Conservation (phyloP, 1,140 invertebrate species). For the Nephotettix cincticeps region DNA sequence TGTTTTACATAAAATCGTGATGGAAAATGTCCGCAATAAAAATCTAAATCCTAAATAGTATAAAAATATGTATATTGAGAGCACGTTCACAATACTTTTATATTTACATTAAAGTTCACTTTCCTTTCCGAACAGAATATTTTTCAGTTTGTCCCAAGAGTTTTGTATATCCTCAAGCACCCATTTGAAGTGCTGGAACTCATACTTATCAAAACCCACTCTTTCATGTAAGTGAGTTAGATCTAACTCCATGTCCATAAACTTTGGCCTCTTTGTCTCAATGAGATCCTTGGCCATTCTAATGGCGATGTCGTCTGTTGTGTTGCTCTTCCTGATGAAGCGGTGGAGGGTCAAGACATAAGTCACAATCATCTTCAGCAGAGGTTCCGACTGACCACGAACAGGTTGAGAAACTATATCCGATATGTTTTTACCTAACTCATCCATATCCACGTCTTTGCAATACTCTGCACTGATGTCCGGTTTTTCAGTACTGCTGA, state of each 20-base stretch:
- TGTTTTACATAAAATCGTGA: too few relatives aligned
- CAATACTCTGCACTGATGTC: not conserved
- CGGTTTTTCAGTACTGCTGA: not conserved
- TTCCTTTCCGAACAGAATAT: not conserved
- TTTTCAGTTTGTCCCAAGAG: constrained; percentile 1
- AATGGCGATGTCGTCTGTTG: not conserved
- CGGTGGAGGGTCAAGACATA: not conserved
- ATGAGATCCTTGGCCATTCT: constrained; percentile 5
- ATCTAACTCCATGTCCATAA: not conserved
- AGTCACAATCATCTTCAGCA: not conserved
- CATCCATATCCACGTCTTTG: not conserved
- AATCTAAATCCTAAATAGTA: too few relatives aligned
- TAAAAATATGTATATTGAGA: too few relatives aligned
- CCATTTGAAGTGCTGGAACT: not conserved
- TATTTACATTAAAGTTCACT: too few relatives aligned
- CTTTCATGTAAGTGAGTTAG: not conserved
- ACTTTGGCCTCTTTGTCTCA: not conserved
- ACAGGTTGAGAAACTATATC: not conserved
- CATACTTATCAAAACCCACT: not conserved
- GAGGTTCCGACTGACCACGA: not conserved
- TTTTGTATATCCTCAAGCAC: not conserved
- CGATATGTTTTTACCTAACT: not conserved
- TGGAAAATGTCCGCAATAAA: too few relatives aligned
- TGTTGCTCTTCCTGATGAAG: not conserved
- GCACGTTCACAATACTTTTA: too few relatives aligned